Base-by-base conservation (phyloP, 2,113 vertebrate genomes). In the Mus musculus region DNA sequence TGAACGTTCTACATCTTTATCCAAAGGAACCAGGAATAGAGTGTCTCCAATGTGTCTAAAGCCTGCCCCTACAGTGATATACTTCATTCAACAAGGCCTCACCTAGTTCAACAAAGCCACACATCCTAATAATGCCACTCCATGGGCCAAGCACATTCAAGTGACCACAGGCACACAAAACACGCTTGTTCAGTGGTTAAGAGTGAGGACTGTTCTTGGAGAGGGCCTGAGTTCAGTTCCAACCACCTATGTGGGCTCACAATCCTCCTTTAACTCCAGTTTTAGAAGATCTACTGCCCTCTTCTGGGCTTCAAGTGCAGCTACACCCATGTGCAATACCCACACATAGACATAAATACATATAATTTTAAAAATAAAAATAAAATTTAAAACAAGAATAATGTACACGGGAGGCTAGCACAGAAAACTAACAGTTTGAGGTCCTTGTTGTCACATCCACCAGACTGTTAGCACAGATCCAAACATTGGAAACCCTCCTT, bases 321-420 rank as follows among this genome's bases (percentile, higher is more conserved):
- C n/a, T 67, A 30, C 24, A 65, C 59, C 59, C 39, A 85, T 59
- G 26, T 46, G n/a, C 39, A 85, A 19, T 39, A 63, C 22, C 22
- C 81, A 13, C 22, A 84, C 7, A 28, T 26, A 84, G 56, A 30
- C 81, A 61, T 42, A 26, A 46, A 10, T 65, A 46, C 24, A 46
- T 85, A 20, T 46, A 46, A 30, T 46, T 84, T 85, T 28, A 84
- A 63, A 63, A 65, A 39, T 65, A 85, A 85, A 61, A 85, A 20
- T 46, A 30, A 46, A 46, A 65, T 42, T 67, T 65, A 46, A 85
- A 30, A 67, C 4, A 46, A 85, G 39, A 65, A 69, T 52, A 49
- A 22, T 69, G 42, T 36, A 52, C 0, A 2, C 33, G 11, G 0
- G 4, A n/a, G 46, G 33, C 5, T 8, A 8, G 59, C 12, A 19